Percentiles rank a stretch among this genome's conserved stretches.
These are phyloP conservation scores for Shargacucullia verbasci DNA, from an alignment of 2,888 invertebrate genomes.

Conservation along the genomic window DNA sequence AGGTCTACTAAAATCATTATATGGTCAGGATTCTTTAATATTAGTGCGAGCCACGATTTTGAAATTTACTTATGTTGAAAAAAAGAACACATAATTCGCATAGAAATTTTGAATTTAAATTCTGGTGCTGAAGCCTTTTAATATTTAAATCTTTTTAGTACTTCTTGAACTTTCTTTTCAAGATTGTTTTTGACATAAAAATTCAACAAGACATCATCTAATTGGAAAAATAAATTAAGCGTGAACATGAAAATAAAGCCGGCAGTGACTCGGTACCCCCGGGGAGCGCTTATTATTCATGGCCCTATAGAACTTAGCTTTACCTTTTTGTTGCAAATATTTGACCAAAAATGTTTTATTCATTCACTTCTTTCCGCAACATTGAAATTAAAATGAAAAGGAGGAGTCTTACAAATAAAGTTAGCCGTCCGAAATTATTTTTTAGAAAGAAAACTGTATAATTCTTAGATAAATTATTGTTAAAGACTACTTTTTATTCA, in stretches of 20 bases:
- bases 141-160: too few species aligned
- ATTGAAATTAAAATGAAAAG: constrained; percentile 63
- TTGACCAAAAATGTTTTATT: constrained; percentile 69
- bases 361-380: constrained; percentile 58
- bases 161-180: background rate
- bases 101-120: too few species aligned
- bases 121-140: too few species aligned
- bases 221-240: constrained; percentile 54
- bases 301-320: constrained; percentile 49
- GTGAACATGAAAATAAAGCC: constrained; percentile 47
- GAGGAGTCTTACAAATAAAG: constrained; percentile 50
- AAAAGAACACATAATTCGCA: too few species aligned
- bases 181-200: constrained; percentile 27
- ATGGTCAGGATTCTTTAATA: too few species aligned
- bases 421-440: constrained; percentile 48
- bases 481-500: constrained; percentile 30
- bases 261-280: constrained; percentile 33
- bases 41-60: too few species aligned
- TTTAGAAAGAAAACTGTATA: constrained; percentile 49
- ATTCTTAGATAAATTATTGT: constrained; percentile 48
- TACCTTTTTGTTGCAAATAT: constrained; percentile 63
- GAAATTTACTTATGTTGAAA: too few species aligned
- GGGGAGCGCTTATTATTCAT: constrained; percentile 55
- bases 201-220: constrained; percentile 33
- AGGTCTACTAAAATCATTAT: too few species aligned